These are phyloP conservation scores for Drosophila teissieri DNA, from an alignment of 1,140 invertebrate species.

Conservation along the genomic window DNA sequence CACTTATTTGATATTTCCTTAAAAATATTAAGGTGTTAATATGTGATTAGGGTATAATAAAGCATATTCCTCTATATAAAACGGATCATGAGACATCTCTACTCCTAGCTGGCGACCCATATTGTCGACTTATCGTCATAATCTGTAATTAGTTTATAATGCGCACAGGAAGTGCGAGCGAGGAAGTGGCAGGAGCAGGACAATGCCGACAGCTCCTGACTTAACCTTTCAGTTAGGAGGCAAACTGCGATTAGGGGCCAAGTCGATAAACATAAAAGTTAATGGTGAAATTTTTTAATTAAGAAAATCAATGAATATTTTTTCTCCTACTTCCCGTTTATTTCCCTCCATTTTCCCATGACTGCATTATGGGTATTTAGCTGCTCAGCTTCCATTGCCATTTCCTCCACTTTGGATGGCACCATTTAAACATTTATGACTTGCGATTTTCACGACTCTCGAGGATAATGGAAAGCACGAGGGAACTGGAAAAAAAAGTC, in stretches of 20 bases:
- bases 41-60: too few relatives aligned
- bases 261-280: conserved; percentile 80
- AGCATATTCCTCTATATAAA: neutral
- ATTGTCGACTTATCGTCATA: conserved; percentile 68
- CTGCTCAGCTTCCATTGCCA: conserved; percentile 15
- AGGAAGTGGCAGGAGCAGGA: conserved; percentile 6
- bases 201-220: conserved; percentile 32
- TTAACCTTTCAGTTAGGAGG: conserved; percentile 57
- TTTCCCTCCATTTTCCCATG: neutral
- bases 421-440: conserved; percentile 53
- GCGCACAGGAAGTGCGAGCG: conserved; percentile 60
- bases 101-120: conserved; percentile 41
- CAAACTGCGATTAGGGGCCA: conserved; percentile 43
- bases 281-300: conserved; percentile 78
- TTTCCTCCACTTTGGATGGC: conserved; percentile 31
- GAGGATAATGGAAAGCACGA: conserved; percentile 14
- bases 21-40: too few relatives aligned
- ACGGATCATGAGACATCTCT: neutral
- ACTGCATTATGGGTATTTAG: conserved; percentile 45
- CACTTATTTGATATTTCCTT: too few relatives aligned
- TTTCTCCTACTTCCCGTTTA: conserved; percentile 35
- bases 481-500: conserved; percentile 1
- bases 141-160: conserved; percentile 82
- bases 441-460: conserved; percentile 50
- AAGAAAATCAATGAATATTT: conserved; percentile 82